Base-by-base conservation (phyloP, 2,888 invertebrate genomes). In the Resseliella maxima region DNA sequence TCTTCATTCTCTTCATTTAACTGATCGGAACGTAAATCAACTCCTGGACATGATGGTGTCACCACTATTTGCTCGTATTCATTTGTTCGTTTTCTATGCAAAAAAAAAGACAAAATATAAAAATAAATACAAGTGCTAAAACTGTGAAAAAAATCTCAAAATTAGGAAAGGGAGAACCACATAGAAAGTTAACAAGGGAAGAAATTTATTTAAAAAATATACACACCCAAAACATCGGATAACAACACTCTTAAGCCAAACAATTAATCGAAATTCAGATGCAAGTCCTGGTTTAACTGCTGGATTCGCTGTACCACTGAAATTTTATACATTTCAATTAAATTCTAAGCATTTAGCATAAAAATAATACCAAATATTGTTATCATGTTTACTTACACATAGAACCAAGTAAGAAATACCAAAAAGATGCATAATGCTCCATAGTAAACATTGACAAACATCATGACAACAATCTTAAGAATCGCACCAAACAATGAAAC, bases 1-100 rank as follows among this genome's bases (percentile, higher is more conserved):
- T 99, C 99, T 91, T 96, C 96, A 91, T 98, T 99, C 89, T 98
- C 97, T 90, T 98, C 98, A 88, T 98, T 99, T 86, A 98, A 92
- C 89, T 98, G 96, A 87, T 97, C 95, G 86, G 97, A 95, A 88
- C 95, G 94, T 50, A 97, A 93, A 88, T 95, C 94, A 46, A 97
- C 94, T 86, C 95, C 95, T 0, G 95, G 94, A 90, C 96, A 95
- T 18, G 95, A 94, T 0, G 96, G 96, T 10, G 96, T 95, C 86
- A 97, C 96, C 5, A 97, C 95, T 88, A 97, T 94, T 90, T 96
- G 96, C 89, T 97, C 97, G 89, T 96, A 96, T 89, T 96, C 96
- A 87, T 94, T 93, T 21, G 95, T 94, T 86, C 95, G 93, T 92
- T 94, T 95, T 81, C 96, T 96, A 85, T 88, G 86, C 87, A 24